Evolutionary conservation across 2,113 vertebrate species (phyloP).

Genomic region (Menidia beryllina): DNA sequence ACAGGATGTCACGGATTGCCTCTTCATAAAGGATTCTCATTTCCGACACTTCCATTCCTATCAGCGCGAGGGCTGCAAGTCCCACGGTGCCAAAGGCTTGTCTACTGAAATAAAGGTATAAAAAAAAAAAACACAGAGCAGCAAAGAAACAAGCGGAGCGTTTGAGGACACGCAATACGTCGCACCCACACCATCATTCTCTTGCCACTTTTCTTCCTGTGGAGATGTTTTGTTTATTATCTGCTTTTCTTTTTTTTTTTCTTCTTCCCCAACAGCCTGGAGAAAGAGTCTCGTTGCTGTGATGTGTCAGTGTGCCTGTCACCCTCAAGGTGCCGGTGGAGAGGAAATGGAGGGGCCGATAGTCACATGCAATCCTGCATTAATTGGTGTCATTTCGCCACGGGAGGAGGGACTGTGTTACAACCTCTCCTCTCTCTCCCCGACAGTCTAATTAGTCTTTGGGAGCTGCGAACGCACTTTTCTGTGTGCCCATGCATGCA

Average conservation of each 20-base stretch:
- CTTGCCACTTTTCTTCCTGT: slow-evolving; percentile 26
- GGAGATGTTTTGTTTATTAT: slow-evolving; percentile 47
- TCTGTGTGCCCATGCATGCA: slow-evolving; percentile 14
- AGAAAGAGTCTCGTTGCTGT: slow-evolving; percentile 49
- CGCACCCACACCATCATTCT: slow-evolving; percentile 39
- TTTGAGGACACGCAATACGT: slow-evolving; percentile 33
- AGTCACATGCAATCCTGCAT: slow-evolving; percentile 62
- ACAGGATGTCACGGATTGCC: slow-evolving; percentile 53
- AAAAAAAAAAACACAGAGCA: neutral
- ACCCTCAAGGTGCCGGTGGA: slow-evolving; percentile 44
- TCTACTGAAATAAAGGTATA: slow-evolving; percentile 34
- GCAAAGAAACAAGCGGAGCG: neutral
- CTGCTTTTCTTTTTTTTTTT: slow-evolving; percentile 34
- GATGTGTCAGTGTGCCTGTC: slow-evolving; percentile 67
- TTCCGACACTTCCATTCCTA: slow-evolving; percentile 55
- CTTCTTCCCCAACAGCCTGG: slow-evolving; percentile 49
- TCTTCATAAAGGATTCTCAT: slow-evolving; percentile 53
- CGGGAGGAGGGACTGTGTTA: slow-evolving; percentile 15
- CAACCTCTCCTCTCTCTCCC: slow-evolving; percentile 27
- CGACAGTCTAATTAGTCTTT: slow-evolving; percentile 80
- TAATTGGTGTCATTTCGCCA: slow-evolving; percentile 78
- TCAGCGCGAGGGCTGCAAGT: slow-evolving; percentile 44
- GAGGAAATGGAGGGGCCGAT: neutral
- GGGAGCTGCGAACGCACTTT: slow-evolving; percentile 56
- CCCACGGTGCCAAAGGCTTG: slow-evolving; percentile 30